phyloP scores from a whole-genome alignment of 2,113 vertebrate genomes.

The Lynx canadensis region DNA sequence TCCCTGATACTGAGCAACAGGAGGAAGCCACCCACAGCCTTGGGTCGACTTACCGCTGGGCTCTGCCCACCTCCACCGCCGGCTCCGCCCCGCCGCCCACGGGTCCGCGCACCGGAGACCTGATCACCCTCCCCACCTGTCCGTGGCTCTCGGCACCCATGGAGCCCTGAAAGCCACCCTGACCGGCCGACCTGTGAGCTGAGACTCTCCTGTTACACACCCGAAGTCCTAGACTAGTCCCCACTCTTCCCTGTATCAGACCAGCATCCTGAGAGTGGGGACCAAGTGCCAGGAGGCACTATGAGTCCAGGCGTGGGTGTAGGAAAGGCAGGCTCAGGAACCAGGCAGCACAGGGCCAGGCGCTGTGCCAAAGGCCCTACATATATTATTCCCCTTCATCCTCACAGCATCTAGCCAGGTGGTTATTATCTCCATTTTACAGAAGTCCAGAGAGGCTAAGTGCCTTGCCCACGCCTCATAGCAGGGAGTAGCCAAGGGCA shows the following conservation, averaged over 20 bases:
- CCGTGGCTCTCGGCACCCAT: accelerated
- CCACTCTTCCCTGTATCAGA: background rate
- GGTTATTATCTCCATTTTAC: background rate
- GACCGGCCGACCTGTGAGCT: background rate
- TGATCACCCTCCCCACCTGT: no score
- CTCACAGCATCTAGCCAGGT: background rate
- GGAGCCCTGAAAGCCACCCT: background rate
- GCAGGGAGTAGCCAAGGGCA: background rate
- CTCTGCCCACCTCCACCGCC: background rate
- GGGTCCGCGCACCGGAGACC: background rate
- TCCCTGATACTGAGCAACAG: slow-evolving; percentile 63
- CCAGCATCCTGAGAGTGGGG: background rate
- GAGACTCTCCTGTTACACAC: background rate
- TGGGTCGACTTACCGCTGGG: background rate
- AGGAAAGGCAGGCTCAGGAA: background rate
- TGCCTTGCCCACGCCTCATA: background rate
- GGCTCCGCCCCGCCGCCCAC: background rate
- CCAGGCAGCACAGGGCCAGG: background rate
- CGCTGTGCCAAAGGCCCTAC: background rate
- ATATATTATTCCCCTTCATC: background rate
- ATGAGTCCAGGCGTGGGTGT: background rate
- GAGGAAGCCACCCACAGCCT: slow-evolving; percentile 64
- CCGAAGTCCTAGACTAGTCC: background rate
- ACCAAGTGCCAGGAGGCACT: background rate
- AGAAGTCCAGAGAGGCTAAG: background rate